phyloP scores from a whole-genome alignment of 53 echinoderm and acorn worm species.

The Apostichopus leukothele region DNA sequence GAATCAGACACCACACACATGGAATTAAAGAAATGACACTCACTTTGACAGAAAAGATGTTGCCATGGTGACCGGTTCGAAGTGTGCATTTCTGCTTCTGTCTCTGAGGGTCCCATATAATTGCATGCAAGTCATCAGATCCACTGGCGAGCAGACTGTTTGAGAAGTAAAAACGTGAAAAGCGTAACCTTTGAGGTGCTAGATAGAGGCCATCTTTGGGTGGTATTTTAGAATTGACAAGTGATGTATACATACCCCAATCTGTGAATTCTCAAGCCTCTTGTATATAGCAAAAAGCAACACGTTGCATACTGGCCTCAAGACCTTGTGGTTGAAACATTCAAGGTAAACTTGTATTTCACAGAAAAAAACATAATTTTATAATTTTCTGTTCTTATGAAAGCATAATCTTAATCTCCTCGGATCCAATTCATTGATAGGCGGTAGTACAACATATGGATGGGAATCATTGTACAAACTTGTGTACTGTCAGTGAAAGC shows the following conservation, averaged over 20 bases:
- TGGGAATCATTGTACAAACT: too few relatives aligned
- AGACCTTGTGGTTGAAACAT: too few relatives aligned
- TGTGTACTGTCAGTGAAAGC: too few relatives aligned
- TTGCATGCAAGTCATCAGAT: constrained; percentile 93
- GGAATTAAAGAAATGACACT: neutral
- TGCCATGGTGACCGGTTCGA: constrained; percentile 93
- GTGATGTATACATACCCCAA: neutral
- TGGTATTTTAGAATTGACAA: neutral
- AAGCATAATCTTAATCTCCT: too few relatives aligned
- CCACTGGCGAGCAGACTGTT: constrained; percentile 88
- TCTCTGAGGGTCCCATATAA: constrained; percentile 91
- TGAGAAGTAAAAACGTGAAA: neutral
- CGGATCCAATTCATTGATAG: too few relatives aligned
- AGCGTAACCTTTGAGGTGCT: neutral
- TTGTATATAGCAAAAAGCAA: neutral
- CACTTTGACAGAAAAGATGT: constrained; percentile 96
- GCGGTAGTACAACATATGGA: too few relatives aligned
- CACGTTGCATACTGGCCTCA: neutral
- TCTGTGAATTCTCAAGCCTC: neutral
- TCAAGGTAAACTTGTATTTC: too few relatives aligned
- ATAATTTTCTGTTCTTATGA: too few relatives aligned
- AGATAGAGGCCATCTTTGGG: neutral
- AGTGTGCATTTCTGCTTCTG: constrained; percentile 73
- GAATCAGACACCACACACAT: neutral
- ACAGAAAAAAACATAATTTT: too few relatives aligned